A percentile compares a stretch with the other conserved stretches of the same genome.
phyloP scores from a whole-genome alignment of 2,888 invertebrate genomes.

The Biston stratarius region DNA sequence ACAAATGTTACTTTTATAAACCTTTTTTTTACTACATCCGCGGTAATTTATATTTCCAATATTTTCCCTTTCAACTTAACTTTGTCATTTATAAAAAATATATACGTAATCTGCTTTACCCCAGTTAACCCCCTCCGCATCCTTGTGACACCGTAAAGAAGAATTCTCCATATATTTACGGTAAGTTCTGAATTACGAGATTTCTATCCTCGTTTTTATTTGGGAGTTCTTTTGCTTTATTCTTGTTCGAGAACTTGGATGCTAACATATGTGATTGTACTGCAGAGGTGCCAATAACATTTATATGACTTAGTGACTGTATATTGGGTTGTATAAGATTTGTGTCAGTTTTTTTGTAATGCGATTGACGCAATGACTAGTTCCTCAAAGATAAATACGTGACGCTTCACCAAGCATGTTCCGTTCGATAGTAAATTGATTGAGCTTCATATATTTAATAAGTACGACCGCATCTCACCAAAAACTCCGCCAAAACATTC shows the following conservation, averaged over 20 bases:
- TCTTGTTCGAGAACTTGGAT: conserved; percentile 25
- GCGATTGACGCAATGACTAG: too few relatives aligned
- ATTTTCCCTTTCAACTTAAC: conserved; percentile 51
- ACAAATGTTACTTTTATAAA: conserved; percentile 28
- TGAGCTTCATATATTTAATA: too few relatives aligned
- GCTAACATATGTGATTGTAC: conserved; percentile 15
- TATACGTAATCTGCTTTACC: conserved; percentile 43
- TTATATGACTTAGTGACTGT: not conserved
- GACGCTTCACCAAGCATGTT: too few relatives aligned
- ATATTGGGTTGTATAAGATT: too few relatives aligned
- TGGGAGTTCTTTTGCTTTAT: conserved; percentile 24
- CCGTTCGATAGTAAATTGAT: too few relatives aligned
- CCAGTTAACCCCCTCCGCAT: conserved; percentile 35
- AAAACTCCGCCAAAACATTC: too few relatives aligned
- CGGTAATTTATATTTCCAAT: conserved; percentile 47
- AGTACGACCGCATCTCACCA: too few relatives aligned
- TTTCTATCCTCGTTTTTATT: conserved; percentile 39
- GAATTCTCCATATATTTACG: conserved; percentile 46
- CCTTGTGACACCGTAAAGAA: conserved; percentile 47
- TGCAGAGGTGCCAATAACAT: not conserved
- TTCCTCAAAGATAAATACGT: too few relatives aligned
- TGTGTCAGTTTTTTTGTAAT: too few relatives aligned
- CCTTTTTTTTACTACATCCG: conserved; percentile 35
- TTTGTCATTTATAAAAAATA: conserved; percentile 49
- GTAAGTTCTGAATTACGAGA: conserved; percentile 41